These are phyloP conservation scores for Branchellion lobata DNA, from an alignment of 2,888 invertebrate species.

Conservation along the genomic window DNA sequence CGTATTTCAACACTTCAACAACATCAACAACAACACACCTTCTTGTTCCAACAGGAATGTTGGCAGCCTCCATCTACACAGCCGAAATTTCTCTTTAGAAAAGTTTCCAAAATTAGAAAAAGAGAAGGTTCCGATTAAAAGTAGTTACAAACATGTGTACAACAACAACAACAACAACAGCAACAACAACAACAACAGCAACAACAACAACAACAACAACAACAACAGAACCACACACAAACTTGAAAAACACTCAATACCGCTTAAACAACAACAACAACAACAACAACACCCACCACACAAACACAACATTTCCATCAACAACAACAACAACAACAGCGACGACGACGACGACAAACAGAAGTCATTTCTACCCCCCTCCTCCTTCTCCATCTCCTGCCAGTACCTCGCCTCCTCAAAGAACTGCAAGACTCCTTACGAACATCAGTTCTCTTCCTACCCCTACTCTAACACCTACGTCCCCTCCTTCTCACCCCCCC, in stretches of 20 bases:
- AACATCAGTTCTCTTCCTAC: slow-evolving; percentile 29
- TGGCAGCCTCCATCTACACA: background rate
- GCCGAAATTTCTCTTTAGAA: background rate
- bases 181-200: too few species aligned
- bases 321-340: slow-evolving; percentile 24
- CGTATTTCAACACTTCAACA: background rate
- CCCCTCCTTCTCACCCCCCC: slow-evolving; percentile 9
- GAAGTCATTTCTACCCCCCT: background rate
- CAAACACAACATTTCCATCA: background rate
- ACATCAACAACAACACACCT: background rate
- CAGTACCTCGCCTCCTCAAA: slow-evolving; percentile 31
- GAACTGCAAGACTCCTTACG: slow-evolving; percentile 19
- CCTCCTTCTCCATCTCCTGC: slow-evolving; percentile 26
- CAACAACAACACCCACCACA: background rate
- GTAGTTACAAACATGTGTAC: background rate
- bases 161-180: background rate
- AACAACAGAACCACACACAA: slow-evolving; percentile 3
- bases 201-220: background rate
- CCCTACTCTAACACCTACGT: slow-evolving; percentile 17
- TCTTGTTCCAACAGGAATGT: background rate
- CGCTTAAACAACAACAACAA: background rate
- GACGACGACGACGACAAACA: slow-evolving; percentile 7
- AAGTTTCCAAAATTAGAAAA: background rate
- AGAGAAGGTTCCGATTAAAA: background rate
- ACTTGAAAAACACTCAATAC: background rate